phyloP scores from a whole-genome alignment of 2,113 vertebrate genomes.

The Bostrychus sinensis region DNA sequence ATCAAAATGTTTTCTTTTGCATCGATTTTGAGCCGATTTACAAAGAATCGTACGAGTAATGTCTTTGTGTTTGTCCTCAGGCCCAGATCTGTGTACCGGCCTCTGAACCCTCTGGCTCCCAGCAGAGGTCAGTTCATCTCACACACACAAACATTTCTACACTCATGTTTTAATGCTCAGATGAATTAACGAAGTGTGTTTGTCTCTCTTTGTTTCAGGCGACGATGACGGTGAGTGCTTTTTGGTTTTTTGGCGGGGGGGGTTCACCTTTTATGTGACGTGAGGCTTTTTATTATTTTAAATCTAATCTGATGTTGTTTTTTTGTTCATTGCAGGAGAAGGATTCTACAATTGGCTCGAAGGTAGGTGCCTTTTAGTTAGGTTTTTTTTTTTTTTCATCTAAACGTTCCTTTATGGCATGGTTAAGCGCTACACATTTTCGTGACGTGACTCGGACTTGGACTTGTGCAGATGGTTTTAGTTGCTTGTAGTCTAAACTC shows the following conservation, averaged over 20 bases:
- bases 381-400: no score
- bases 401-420: no score
- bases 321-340: slow-evolving; percentile 81
- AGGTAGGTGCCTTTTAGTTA: slow-evolving; percentile 81
- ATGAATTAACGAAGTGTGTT: background rate
- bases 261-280: background rate
- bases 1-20: no score
- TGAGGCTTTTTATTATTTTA: no score
- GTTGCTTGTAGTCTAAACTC: no score
- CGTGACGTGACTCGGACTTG: no score
- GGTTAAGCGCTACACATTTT: no score
- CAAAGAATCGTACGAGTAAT: no score
- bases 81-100: slow-evolving; percentile 94
- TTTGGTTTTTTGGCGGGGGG: no score
- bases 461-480: no score
- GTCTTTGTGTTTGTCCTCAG: slow-evolving; percentile 63
- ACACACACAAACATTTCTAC: background rate
- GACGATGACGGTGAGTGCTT: slow-evolving; percentile 91
- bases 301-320: slow-evolving; percentile 5
- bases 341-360: slow-evolving; percentile 97
- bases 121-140: slow-evolving; percentile 82
- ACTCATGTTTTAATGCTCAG: background rate
- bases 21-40: no score
- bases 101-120: slow-evolving; percentile 92
- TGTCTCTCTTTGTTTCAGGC: slow-evolving; percentile 74